Percentiles rank a stretch among this genome's conserved stretches.
These are phyloP conservation scores for Meta bourneti DNA, from an alignment of 2,888 invertebrate species.

Conservation along the genomic window DNA sequence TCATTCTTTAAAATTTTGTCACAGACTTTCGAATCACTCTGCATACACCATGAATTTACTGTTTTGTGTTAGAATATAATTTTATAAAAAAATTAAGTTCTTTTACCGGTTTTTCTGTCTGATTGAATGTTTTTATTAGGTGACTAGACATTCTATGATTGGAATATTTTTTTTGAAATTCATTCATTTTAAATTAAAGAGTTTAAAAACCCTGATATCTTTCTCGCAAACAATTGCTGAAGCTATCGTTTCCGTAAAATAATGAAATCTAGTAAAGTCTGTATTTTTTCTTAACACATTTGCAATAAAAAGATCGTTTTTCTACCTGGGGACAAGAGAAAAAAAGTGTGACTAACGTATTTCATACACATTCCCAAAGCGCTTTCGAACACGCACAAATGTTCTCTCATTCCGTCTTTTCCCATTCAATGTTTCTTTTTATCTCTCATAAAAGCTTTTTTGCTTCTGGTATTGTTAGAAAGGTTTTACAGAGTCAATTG, in stretches of 20 bases:
- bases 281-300: neutral
- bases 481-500: constrained; percentile 8
- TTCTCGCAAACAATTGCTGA: neutral
- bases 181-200: too few relatives aligned
- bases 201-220: too few relatives aligned
- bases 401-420: neutral
- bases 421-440: neutral
- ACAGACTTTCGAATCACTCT: too few relatives aligned
- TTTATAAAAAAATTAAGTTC: too few relatives aligned
- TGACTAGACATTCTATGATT: too few relatives aligned
- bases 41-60: too few relatives aligned
- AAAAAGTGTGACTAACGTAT: neutral
- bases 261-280: neutral
- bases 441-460: neutral
- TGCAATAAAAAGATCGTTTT: neutral
- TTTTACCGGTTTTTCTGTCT: too few relatives aligned
- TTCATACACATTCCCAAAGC: neutral
- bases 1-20: too few relatives aligned
- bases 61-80: too few relatives aligned
- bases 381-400: neutral
- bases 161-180: too few relatives aligned
- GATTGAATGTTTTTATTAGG: too few relatives aligned
- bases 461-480: neutral
- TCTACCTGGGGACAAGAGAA: neutral
- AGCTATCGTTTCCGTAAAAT: neutral